phyloP scores from a whole-genome alignment of 2,797 vertebrate species.

The Caiman crocodilus region DNA sequence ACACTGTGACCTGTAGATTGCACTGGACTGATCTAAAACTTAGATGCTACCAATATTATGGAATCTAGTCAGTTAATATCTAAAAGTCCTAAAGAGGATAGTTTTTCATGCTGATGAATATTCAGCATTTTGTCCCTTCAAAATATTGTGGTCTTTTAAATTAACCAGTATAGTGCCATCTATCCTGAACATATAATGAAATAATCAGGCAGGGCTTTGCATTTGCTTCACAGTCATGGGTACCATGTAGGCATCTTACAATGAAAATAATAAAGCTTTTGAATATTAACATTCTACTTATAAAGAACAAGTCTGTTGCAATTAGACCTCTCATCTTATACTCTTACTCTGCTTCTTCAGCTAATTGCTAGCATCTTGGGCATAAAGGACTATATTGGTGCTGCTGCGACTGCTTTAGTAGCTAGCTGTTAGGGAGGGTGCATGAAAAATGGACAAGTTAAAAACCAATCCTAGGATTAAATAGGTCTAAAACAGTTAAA shows the following conservation, averaged over 20 bases:
- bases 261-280: neutral
- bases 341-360: neutral
- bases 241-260: neutral
- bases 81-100: neutral
- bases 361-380: neutral
- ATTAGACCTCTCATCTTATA: neutral
- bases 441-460: neutral
- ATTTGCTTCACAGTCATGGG: neutral
- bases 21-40: neutral
- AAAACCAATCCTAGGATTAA: neutral
- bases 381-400: neutral
- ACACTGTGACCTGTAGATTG: neutral
- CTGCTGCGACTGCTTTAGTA: neutral
- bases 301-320: neutral
- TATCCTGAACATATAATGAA: neutral
- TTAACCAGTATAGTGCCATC: neutral
- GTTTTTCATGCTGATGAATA: neutral
- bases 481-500: neutral
- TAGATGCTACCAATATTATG: neutral
- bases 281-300: neutral
- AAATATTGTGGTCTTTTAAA: neutral
- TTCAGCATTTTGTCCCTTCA: neutral
- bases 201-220: too few relatives aligned
- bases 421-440: neutral
- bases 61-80: neutral